These are phyloP conservation scores for Heptranchias perlo DNA, from an alignment of 2,113 vertebrate species.

Conservation along the genomic window DNA sequence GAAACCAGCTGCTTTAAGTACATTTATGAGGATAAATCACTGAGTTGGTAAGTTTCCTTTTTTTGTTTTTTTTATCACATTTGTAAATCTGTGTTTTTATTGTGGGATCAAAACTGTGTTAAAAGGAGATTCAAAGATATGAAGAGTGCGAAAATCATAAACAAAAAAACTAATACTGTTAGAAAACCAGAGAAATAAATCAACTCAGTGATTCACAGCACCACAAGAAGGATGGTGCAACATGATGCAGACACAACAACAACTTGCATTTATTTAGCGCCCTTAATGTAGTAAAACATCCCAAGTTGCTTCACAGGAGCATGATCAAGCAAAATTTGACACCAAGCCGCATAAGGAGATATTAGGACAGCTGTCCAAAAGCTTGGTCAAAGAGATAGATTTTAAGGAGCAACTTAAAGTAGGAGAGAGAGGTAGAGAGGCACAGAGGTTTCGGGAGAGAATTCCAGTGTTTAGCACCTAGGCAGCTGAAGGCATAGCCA, in stretches of 20 bases:
- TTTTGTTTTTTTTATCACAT: not conserved
- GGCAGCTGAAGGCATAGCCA: too few relatives aligned
- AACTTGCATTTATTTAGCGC: too few relatives aligned
- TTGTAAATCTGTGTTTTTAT: not conserved
- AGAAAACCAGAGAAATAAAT: not conserved
- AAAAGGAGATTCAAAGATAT: not conserved
- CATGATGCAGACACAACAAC: not conserved
- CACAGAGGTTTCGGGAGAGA: too few relatives aligned
- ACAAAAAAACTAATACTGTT: not conserved
- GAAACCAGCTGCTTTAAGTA: not conserved
- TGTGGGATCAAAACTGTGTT: not conserved
- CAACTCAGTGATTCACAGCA: not conserved
- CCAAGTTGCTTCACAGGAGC: too few relatives aligned
- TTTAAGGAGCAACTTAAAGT: too few relatives aligned
- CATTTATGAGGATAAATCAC: not conserved
- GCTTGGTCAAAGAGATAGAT: too few relatives aligned
- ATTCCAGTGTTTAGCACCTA: too few relatives aligned
- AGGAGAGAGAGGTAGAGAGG: too few relatives aligned
- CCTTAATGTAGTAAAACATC: too few relatives aligned
- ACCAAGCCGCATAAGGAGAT: too few relatives aligned
- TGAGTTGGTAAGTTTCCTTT: not conserved
- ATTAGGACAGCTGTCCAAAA: too few relatives aligned
- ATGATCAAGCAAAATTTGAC: too few relatives aligned
- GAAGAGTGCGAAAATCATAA: not conserved
- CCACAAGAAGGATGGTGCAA: not conserved